A percentile compares a stretch with the other conserved stretches of the same genome.
Evolutionary conservation across 2,888 invertebrate species (phyloP).

Genomic region (Plemyria rubiginata): DNA sequence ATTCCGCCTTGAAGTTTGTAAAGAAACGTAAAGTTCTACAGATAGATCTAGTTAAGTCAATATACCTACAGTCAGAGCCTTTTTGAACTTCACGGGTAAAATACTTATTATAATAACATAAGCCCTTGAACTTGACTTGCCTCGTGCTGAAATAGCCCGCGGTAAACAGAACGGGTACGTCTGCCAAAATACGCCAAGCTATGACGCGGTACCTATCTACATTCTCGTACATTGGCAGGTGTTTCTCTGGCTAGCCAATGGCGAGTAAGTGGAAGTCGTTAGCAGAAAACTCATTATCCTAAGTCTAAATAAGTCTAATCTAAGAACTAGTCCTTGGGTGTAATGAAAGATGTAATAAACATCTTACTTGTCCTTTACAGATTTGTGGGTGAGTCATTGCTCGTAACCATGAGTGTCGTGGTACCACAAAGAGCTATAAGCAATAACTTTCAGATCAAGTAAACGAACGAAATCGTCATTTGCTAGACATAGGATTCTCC

Average conservation of each 20-base stretch:
- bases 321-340: background rate
- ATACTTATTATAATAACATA: background rate
- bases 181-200: slow-evolving; percentile 48
- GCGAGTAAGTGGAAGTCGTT: background rate
- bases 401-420: too few relatives aligned
- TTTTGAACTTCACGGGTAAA: background rate
- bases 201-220: slow-evolving; percentile 1
- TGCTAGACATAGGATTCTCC: too few relatives aligned
- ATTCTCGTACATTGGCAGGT: slow-evolving; percentile 6
- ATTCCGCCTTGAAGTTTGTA: too few relatives aligned
- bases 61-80: background rate
- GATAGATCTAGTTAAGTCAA: background rate
- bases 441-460: too few relatives aligned
- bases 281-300: background rate
- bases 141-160: slow-evolving; percentile 51
- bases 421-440: too few relatives aligned
- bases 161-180: slow-evolving; percentile 45
- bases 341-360: too few relatives aligned
- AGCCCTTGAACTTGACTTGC: slow-evolving; percentile 70
- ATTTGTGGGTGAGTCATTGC: too few relatives aligned
- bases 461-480: too few relatives aligned
- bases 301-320: background rate
- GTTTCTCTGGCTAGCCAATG: slow-evolving; percentile 4
- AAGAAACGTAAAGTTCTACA: too few relatives aligned
- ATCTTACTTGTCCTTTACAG: too few relatives aligned